phyloP scores from a whole-genome alignment of 2,113 vertebrate genomes.

The Scatophagus argus region DNA sequence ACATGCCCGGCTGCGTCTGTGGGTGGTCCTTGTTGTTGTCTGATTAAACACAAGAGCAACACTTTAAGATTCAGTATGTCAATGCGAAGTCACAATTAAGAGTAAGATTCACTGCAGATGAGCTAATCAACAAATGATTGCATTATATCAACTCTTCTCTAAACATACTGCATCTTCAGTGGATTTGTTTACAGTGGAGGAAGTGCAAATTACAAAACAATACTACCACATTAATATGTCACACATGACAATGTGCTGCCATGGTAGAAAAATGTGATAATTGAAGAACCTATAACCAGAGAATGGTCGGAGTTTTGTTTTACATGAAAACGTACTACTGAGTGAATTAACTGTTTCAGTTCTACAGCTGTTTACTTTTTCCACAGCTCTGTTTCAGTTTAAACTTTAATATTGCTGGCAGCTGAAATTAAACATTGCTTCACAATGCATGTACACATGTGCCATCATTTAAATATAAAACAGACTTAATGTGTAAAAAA shows the following conservation, averaged over 20 bases:
- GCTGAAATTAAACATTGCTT: no score
- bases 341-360: no score
- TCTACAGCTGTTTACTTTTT: no score
- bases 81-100: not conserved
- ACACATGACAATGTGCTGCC: no score
- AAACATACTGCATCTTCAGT: not conserved
- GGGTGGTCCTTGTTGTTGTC: constrained; percentile 91
- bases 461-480: no score
- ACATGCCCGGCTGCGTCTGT: constrained; percentile 90
- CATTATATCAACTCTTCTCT: not conserved
- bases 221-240: no score
- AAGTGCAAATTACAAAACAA: no score
- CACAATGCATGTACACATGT: no score
- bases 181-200: not conserved
- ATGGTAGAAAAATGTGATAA: no score
- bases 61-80: not conserved
- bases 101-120: not conserved
- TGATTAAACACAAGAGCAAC: constrained; percentile 62
- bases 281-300: not conserved
- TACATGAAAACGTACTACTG: not conserved
- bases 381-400: no score
- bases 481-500: no score
- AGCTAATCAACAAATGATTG: not conserved
- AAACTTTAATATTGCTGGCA: no score
- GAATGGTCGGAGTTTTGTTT: not conserved